Evolutionary conservation across 2,113 vertebrate species (phyloP).

Genomic region (Prolemur simus): DNA sequence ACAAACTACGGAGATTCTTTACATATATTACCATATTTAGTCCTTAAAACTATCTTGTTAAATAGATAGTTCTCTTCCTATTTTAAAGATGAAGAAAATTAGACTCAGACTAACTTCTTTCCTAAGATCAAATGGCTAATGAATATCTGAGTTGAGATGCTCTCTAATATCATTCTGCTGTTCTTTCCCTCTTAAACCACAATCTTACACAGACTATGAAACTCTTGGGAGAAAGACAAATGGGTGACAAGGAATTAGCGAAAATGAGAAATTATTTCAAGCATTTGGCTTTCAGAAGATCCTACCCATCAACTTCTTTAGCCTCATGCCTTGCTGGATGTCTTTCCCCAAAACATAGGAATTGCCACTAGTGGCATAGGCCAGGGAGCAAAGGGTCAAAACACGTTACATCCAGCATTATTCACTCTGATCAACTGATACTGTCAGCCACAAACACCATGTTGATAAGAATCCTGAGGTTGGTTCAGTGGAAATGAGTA

Average conservation of each 20-base stretch:
- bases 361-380: not conserved
- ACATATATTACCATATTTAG: not conserved
- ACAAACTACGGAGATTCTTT: not conserved
- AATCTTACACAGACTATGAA: not conserved
- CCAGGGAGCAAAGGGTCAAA: not conserved
- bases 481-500: not conserved
- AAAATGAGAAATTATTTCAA: not conserved
- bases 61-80: not conserved
- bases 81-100: conserved; percentile 4
- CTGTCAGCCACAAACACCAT: not conserved
- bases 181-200: not conserved
- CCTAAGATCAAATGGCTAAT: not conserved
- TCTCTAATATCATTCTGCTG: not conserved
- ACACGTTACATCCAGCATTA: not conserved
- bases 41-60: not conserved
- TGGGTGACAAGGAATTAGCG: not conserved
- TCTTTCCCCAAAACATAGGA: not conserved
- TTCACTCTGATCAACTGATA: not conserved
- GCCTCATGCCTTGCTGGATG: not conserved
- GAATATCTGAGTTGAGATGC: not conserved
- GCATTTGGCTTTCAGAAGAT: not conserved
- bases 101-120: not conserved
- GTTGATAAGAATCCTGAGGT: not conserved
- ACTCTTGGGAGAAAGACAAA: not conserved
- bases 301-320: not conserved